A percentile compares a stretch with the other conserved stretches of the same genome.
These are phyloP conservation scores for Panagrolaimus sp. DNA, from an alignment of 1,140 invertebrate species.

Conservation along the genomic window DNA sequence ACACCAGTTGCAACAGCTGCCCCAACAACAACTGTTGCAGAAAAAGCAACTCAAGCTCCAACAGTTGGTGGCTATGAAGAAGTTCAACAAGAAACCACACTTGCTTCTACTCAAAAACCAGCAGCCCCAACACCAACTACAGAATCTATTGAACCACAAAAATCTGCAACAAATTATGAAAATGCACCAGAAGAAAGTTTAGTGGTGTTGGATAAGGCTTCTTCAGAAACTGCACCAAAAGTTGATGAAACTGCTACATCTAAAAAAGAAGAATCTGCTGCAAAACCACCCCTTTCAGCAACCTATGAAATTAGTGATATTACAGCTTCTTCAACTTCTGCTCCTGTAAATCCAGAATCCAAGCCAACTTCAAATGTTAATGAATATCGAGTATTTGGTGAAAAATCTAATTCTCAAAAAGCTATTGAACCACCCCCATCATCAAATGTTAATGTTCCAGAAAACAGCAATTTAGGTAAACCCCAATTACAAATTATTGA, in stretches of 20 bases:
- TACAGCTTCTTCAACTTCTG: background rate
- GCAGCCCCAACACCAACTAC: background rate
- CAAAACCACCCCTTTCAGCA: background rate
- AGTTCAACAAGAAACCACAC: background rate
- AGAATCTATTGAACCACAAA: background rate
- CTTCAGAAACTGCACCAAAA: background rate
- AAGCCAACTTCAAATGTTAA: background rate
- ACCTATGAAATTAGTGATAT: background rate
- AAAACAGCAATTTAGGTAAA: too few species aligned
- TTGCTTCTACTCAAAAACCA: background rate
- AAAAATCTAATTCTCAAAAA: background rate
- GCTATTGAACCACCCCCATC: background rate
- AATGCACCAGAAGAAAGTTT: background rate
- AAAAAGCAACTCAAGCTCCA: background rate
- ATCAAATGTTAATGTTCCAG: background rate
- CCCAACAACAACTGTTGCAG: background rate
- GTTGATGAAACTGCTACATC: background rate
- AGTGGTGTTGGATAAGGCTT: background rate
- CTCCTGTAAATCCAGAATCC: background rate
- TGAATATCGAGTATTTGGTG: slow-evolving; percentile 9
- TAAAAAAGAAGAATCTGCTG: background rate
- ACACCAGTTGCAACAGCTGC: background rate
- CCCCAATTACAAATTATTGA: too few species aligned
- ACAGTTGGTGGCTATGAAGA: background rate
- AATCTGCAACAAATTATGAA: background rate